These are phyloP conservation scores for Bombus soroeensis DNA, from an alignment of 1,140 invertebrate genomes.

Conservation along the genomic window DNA sequence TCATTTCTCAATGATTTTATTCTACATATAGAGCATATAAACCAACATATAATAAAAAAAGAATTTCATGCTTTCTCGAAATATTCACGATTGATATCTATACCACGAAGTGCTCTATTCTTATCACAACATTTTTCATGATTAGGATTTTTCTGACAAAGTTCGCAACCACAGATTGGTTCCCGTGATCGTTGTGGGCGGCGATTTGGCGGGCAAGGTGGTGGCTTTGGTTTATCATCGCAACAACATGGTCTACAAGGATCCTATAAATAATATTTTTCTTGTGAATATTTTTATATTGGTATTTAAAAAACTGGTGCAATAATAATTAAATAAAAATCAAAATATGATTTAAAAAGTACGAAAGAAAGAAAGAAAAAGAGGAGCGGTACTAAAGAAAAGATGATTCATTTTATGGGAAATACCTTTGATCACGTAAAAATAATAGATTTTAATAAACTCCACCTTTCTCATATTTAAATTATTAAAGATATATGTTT, in stretches of 20 bases:
- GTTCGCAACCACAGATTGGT: constrained; percentile 59
- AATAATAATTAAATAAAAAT: neutral
- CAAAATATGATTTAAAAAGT: neutral
- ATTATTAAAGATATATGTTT: neutral
- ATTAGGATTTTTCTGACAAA: constrained; percentile 51
- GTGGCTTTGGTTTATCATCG: constrained; percentile 23
- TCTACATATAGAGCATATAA: neutral
- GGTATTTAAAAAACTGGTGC: neutral
- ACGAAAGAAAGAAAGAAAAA: neutral
- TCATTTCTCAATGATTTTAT: neutral
- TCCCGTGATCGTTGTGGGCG: constrained; percentile 42
- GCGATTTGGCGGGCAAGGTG: constrained; percentile 62
- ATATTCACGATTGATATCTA: constrained; percentile 10
- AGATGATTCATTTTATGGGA: neutral
- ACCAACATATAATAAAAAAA: neutral
- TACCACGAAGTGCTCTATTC: constrained; percentile 20
- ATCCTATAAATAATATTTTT: constrained; percentile 54
- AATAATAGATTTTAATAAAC: neutral
- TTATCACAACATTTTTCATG: constrained; percentile 59
- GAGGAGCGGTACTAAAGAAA: too few relatives aligned
- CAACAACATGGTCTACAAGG: constrained; percentile 57
- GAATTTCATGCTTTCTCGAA: constrained; percentile 44
- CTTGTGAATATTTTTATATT: neutral
- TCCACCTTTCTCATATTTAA: neutral
- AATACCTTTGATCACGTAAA: neutral